phyloP scores from a whole-genome alignment of 2,113 vertebrate genomes.

The Montifringilla adamsi region DNA sequence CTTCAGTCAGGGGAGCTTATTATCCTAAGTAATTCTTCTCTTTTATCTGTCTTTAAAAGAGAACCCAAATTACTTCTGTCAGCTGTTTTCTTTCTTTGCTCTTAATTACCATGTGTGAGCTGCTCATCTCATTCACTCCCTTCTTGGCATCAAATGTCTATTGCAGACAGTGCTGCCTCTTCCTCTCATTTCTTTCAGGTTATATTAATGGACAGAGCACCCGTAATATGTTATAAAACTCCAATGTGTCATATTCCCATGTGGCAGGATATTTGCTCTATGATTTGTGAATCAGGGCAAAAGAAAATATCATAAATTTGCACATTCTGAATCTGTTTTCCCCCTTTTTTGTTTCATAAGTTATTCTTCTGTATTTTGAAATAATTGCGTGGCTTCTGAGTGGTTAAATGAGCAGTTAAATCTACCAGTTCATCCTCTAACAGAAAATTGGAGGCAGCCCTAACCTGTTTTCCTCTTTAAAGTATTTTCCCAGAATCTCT shows the following conservation, averaged over 20 bases:
- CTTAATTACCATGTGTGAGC: background rate
- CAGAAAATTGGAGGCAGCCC: background rate
- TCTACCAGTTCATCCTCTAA: background rate
- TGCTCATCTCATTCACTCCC: background rate
- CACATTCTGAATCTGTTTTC: background rate
- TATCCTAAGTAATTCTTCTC: background rate
- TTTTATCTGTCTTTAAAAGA: background rate
- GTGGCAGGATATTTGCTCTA: background rate
- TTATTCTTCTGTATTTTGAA: background rate
- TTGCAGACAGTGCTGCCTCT: background rate
- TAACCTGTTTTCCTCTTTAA: background rate
- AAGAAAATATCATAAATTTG: background rate
- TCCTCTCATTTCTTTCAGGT: background rate
- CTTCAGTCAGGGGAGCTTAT: background rate
- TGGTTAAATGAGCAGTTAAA: background rate
- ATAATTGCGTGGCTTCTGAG: background rate
- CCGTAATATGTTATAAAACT: background rate
- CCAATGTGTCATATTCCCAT: background rate
- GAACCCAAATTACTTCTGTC: background rate
- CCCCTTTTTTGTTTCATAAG: background rate
- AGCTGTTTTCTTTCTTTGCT: background rate
- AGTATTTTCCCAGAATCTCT: slow-evolving; percentile 97
- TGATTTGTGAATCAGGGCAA: background rate
- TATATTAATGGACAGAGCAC: background rate
- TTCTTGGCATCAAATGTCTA: background rate